phyloP scores from a whole-genome alignment of 2,888 invertebrate species.

The Ctenicera cuprea region DNA sequence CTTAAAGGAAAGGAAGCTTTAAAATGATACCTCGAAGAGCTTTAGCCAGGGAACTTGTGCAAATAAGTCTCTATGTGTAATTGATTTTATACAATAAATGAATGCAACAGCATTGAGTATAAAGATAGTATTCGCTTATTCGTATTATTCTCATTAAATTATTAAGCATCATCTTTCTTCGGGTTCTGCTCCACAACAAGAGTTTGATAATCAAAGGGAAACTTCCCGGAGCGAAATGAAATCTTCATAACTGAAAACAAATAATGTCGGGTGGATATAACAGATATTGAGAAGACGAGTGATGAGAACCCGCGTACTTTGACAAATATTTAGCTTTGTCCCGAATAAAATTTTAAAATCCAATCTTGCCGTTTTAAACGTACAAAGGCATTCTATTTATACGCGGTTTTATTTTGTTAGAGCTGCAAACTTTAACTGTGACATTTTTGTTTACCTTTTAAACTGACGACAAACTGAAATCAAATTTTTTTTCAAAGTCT shows the following conservation, averaged over 20 bases:
- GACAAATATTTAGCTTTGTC: slow-evolving; percentile 49
- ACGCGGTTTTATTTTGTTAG: slow-evolving; percentile 35
- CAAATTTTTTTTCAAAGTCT: neutral
- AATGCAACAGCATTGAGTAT: neutral
- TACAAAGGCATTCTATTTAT: slow-evolving; percentile 36
- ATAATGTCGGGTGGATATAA: slow-evolving; percentile 39
- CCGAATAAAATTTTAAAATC: slow-evolving; percentile 50
- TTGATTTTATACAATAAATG: neutral
- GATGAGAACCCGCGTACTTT: slow-evolving; percentile 40
- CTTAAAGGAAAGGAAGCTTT: neutral
- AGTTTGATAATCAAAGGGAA: slow-evolving; percentile 45
- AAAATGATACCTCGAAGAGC: neutral
- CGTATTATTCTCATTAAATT: slow-evolving; percentile 35
- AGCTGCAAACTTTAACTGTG: slow-evolving; percentile 2
- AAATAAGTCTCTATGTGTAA: neutral
- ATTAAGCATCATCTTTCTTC: slow-evolving; percentile 4
- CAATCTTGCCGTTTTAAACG: slow-evolving; percentile 40
- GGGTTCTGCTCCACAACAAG: slow-evolving; percentile 21
- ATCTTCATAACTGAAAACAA: slow-evolving; percentile 48
- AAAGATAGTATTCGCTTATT: neutral
- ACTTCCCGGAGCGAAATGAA: slow-evolving; percentile 41
- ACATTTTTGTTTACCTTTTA: slow-evolving; percentile 20
- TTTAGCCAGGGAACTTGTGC: neutral
- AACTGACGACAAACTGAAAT: neutral
- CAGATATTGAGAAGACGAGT: slow-evolving; percentile 37